Evolutionary conservation across 2,113 vertebrate genomes (phyloP), one percentile per base, ranked within the genome.

Genomic region (Oreotrochilus melanogaster): DNA sequence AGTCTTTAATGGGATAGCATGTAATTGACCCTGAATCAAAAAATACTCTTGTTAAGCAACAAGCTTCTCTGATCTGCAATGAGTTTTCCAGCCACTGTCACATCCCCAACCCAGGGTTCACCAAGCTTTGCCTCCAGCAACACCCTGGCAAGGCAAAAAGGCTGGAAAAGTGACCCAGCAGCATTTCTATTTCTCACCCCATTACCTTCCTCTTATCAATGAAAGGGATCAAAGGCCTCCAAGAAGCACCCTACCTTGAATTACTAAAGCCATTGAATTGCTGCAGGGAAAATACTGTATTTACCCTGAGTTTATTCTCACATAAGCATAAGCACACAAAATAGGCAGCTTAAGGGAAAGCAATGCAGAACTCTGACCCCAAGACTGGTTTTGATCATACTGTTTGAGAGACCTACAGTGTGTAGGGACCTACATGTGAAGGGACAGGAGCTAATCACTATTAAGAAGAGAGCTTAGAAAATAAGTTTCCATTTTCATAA

Each of bases 181-280:
- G 43, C 61, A 80, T 80, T 84, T 95, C 39, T 27, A 47, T 96
- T 92, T 91, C 64, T 94, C 69, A 70, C 33, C 18, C 47, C 86
- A 83, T 88, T 91, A 93, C 45, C 17, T 80, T 86, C 19, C 54
- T 89, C 88, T 76, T 73, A 88, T 64, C 70, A 50, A 35, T 83
- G 35, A 86, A 79, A 72, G 18, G 18, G 27, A 80, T 83, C 86
- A 93, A 80, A 93, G 25, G 18, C 14, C 42, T 71, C 28, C 45
- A 62, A 93, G 64, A 83, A 74, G 42, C 27, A 80, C 19, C 64
- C 47, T 50, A 54, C 30, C 2, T 42, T 50, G 60, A 86, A 86
- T 0, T 73, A 30, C 53, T 75, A 47, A 12, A 60, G 82, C 72
- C 50, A 39, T 39, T 39, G 39, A 39, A 39, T 39, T 37, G 14